Conservation (phyloP, 2,113 vertebrate genomes). For the Dicrurus megarhynchus region DNA sequence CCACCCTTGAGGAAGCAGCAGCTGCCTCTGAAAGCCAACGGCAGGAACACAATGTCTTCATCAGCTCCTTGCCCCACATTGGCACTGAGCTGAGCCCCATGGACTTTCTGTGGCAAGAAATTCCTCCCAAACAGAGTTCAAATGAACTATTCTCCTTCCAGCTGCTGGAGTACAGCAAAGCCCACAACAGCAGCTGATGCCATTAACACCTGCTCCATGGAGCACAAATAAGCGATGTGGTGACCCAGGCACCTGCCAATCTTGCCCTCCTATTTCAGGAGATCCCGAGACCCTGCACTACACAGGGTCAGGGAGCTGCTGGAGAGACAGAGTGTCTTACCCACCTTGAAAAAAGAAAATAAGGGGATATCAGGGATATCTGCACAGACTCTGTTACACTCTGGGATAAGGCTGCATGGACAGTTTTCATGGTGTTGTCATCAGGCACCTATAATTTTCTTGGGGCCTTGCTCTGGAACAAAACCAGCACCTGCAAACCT, state of each 20-base stretch:
- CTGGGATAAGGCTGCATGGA: not conserved
- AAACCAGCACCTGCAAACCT: not conserved
- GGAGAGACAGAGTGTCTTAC: not conserved
- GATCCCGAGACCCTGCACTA: not conserved
- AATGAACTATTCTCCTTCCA: not conserved
- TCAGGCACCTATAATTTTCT: not conserved
- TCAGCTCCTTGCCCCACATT: not conserved
- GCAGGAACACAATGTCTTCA: not conserved
- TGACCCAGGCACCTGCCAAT: not conserved
- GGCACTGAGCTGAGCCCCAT: fast-evolving
- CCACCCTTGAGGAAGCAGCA: fast-evolving
- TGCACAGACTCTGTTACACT: not conserved
- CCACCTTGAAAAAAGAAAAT: not conserved
- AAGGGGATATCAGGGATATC: not conserved
- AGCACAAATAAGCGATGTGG: fast-evolving
- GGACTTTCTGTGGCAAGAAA: fast-evolving
- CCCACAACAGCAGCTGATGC: not conserved
- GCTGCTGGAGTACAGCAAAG: not conserved
- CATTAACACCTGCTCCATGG: not conserved
- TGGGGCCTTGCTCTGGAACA: not conserved
- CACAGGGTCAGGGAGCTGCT: not conserved
- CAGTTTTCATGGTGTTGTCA: not conserved
- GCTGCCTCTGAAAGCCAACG: no score
- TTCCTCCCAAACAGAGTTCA: not conserved
- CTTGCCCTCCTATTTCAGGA: no score